Conservation (phyloP, 2,797 vertebrate species). For the Pelodytes ibericus region DNA sequence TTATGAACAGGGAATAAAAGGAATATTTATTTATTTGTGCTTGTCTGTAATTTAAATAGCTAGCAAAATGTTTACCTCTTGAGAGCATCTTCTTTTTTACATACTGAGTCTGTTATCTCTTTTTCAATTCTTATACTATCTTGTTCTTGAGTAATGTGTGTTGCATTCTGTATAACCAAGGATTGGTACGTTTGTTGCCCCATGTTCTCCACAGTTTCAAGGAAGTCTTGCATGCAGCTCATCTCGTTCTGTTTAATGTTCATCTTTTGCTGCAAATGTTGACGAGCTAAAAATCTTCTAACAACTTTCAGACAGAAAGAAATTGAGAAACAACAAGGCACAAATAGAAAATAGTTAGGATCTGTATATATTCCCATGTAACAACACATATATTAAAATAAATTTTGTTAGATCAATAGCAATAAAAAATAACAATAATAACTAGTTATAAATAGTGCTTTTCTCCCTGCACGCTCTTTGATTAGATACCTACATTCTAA, state of each 20-base stretch:
- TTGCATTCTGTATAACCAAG: slow-evolving; percentile 83
- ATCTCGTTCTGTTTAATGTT: slow-evolving; percentile 76
- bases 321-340: slow-evolving; percentile 12
- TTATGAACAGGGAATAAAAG: too few relatives aligned
- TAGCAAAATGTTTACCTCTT: slow-evolving; percentile 79
- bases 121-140: slow-evolving; percentile 76
- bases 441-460: too few relatives aligned
- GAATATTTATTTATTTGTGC: too few relatives aligned
- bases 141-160: slow-evolving; percentile 79
- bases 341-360: not conserved
- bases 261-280: slow-evolving; percentile 72
- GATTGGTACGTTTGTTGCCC: slow-evolving; percentile 76
- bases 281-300: slow-evolving; percentile 89
- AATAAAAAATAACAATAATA: too few relatives aligned
- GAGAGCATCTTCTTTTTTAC: slow-evolving; percentile 76
- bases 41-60: too few relatives aligned
- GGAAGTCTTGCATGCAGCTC: slow-evolving; percentile 76
- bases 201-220: slow-evolving; percentile 78
- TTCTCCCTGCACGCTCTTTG: too few relatives aligned
- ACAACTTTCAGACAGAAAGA: slow-evolving; percentile 73
- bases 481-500: too few relatives aligned
- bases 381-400: too few relatives aligned
- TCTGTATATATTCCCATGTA: too few relatives aligned
- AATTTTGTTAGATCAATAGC: too few relatives aligned
- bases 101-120: slow-evolving; percentile 71